These are phyloP conservation scores for Ridgeia piscesae DNA, from an alignment of 1,140 invertebrate species.

Conservation along the genomic window DNA sequence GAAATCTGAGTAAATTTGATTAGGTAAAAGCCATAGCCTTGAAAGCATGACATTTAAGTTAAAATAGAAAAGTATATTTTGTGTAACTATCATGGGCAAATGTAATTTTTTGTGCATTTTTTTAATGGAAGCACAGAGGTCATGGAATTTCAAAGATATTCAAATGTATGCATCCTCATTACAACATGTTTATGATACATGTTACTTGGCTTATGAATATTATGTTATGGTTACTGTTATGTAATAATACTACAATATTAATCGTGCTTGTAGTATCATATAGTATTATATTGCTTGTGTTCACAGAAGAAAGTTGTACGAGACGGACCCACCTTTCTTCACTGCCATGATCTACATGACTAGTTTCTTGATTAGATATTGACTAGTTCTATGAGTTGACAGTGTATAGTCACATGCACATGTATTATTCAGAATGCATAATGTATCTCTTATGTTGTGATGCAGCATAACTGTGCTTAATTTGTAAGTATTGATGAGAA, in stretches of 20 bases:
- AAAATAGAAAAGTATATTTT: no score
- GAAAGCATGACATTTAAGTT: no score
- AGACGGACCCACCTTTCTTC: not conserved
- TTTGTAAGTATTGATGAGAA: not conserved
- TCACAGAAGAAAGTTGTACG: not conserved
- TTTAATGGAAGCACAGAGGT: no score
- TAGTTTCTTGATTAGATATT: not conserved
- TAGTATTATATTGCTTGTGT: not conserved
- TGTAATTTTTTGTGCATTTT: no score
- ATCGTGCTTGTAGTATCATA: not conserved
- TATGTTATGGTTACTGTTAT: not conserved
- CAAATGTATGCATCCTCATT: not conserved
- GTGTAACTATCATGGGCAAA: no score
- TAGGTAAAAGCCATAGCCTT: no score
- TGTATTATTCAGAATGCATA: not conserved
- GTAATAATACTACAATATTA: not conserved
- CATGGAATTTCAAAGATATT: no score
- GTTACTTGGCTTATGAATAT: not conserved
- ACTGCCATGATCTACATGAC: not conserved
- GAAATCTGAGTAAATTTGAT: no score
- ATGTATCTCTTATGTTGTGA: not conserved
- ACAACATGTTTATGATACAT: not conserved
- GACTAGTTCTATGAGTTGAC: not conserved
- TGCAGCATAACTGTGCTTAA: not conserved
- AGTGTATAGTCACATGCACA: not conserved